Percentiles rank a stretch among this genome's conserved stretches.
These are phyloP conservation scores for Lacanobia wlatinum DNA, from an alignment of 2,888 invertebrate genomes.

Conservation along the genomic window DNA sequence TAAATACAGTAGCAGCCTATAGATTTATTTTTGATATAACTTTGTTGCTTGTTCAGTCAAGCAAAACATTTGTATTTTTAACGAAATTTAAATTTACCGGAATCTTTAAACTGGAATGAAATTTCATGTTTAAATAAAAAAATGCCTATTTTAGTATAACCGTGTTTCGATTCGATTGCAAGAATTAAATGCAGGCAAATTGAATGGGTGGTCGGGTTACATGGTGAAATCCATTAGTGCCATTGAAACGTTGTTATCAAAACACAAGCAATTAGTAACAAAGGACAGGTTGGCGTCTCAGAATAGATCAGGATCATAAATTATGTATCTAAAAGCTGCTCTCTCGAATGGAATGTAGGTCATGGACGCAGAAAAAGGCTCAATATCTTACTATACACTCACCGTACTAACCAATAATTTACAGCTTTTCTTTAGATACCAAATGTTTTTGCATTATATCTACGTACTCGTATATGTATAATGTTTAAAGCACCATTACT, in stretches of 20 bases:
- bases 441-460: background rate
- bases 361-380: constrained; percentile 63
- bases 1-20: no score
- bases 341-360: constrained; percentile 73
- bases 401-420: constrained; percentile 24
- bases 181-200: constrained; percentile 5
- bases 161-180: background rate
- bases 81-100: no score
- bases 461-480: background rate
- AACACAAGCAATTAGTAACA: constrained; percentile 45
- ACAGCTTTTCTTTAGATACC: constrained; percentile 7
- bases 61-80: no score
- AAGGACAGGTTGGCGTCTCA: constrained; percentile 55
- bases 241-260: constrained; percentile 18
- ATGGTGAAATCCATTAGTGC: constrained; percentile 43
- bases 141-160: background rate
- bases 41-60: no score
- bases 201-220: background rate
- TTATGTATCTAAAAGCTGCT: constrained; percentile 72
- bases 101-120: background rate
- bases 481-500: background rate
- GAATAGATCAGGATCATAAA: constrained; percentile 74
- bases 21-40: no score
- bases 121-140: no score
- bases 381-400: constrained; percentile 38